phyloP scores from a whole-genome alignment of 2,113 vertebrate genomes.

The Pholis gunnellus region DNA sequence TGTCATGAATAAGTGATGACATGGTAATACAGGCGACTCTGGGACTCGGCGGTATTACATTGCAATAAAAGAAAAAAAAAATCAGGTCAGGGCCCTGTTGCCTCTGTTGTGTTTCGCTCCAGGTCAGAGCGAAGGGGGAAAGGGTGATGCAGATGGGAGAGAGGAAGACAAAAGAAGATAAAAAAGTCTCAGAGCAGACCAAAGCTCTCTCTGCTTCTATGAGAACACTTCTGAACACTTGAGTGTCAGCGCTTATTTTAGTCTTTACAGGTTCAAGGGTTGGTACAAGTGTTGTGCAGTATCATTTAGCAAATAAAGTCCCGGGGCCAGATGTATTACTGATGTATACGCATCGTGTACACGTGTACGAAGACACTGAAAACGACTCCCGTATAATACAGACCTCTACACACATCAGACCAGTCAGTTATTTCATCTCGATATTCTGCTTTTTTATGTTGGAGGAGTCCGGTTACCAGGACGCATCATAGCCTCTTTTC shows the following conservation, averaged over 20 bases:
- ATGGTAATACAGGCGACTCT: slow-evolving; percentile 71
- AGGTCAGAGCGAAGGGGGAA: slow-evolving; percentile 13
- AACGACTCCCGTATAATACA: too few relatives aligned
- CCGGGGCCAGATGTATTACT: background rate
- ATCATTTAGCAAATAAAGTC: background rate
- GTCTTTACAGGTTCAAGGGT: background rate
- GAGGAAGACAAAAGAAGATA: slow-evolving; percentile 1
- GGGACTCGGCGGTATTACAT: slow-evolving; percentile 73
- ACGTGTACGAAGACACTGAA: too few relatives aligned
- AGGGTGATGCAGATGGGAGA: background rate
- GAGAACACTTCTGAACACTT: background rate
- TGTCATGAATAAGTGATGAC: slow-evolving; percentile 80
- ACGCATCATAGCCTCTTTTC: background rate
- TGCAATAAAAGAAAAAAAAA: slow-evolving; percentile 70
- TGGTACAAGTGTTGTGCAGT: background rate
- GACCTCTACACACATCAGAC: too few relatives aligned
- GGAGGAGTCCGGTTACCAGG: too few relatives aligned
- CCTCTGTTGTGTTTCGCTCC: slow-evolving; percentile 43
- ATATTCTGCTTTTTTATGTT: too few relatives aligned
- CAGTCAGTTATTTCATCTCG: too few relatives aligned
- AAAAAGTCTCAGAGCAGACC: background rate
- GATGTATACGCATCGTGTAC: background rate
- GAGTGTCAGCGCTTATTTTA: background rate
- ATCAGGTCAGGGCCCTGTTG: slow-evolving; percentile 76
- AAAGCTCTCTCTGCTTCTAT: background rate